phyloP scores from a whole-genome alignment of 2,797 vertebrate genomes.

The Apogon hyalosoma region DNA sequence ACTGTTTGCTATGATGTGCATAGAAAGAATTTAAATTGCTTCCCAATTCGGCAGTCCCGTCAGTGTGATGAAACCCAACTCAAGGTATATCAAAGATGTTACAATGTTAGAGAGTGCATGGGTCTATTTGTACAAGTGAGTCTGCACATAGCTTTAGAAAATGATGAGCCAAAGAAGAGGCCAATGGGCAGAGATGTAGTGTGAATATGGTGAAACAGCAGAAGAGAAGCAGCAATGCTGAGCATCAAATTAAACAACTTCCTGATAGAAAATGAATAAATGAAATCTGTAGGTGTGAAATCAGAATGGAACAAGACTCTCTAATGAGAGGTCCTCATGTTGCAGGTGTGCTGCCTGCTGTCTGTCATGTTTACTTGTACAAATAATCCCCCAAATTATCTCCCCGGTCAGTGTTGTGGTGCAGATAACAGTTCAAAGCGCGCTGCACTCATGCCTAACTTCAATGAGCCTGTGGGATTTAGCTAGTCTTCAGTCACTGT shows the following conservation, averaged over 20 bases:
- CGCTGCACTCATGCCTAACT: no score
- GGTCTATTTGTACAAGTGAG: constrained; percentile 27
- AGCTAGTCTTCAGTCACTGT: constrained; percentile 3
- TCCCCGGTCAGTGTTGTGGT: no score
- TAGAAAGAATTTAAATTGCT: constrained; percentile 34
- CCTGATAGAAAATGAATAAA: constrained; percentile 2
- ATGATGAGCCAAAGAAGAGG: constrained; percentile 36
- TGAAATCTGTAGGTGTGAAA: neutral
- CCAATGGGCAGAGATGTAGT: constrained; percentile 9
- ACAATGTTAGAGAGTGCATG: constrained; percentile 19
- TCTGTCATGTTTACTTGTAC: no score
- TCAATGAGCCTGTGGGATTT: constrained; percentile 18
- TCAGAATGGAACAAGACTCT: no score
- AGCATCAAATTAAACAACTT: no score
- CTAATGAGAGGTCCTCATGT: no score
- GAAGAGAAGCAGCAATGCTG: neutral
- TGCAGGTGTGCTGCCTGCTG: no score
- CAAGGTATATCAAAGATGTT: constrained; percentile 26
- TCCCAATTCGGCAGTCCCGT: constrained; percentile 27
- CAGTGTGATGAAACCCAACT: constrained; percentile 18
- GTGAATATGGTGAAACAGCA: constrained; percentile 14
- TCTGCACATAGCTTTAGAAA: constrained; percentile 22
- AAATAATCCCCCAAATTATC: no score
- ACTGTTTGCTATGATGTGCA: constrained; percentile 1
- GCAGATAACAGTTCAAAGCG: no score